Evolutionary conservation across 2,113 vertebrate genomes (phyloP).

Genomic region (Phoenicopterus ruber): DNA sequence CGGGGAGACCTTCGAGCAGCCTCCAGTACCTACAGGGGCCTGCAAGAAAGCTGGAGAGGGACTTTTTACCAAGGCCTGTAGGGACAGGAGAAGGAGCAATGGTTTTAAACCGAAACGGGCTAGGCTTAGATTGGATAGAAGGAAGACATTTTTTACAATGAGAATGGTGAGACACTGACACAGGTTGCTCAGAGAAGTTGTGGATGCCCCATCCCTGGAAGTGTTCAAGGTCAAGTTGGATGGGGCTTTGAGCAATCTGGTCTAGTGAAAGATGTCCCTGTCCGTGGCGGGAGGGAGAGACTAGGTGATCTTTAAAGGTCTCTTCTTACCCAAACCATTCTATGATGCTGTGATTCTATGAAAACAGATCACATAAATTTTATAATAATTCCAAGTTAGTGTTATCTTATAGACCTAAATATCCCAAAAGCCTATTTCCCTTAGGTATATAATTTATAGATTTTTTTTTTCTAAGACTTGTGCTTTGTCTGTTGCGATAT

Average conservation of each 20-base stretch:
- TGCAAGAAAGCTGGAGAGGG: neutral
- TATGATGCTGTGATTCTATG: neutral
- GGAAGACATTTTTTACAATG: neutral
- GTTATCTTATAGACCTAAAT: neutral
- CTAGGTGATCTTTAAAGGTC: neutral
- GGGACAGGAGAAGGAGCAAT: neutral
- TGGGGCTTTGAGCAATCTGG: neutral
- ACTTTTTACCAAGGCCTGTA: neutral
- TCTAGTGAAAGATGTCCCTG: neutral
- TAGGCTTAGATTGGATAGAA: neutral
- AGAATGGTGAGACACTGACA: neutral
- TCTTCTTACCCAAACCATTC: neutral
- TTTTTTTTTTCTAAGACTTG: neutral
- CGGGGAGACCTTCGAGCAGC: neutral
- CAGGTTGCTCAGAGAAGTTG: neutral
- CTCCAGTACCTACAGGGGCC: neutral
- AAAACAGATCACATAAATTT: neutral
- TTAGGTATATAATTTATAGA: neutral
- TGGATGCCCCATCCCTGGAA: neutral
- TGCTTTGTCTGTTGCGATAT: neutral
- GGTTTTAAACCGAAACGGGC: neutral
- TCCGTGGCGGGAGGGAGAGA: accelerated
- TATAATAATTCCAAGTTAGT: neutral
- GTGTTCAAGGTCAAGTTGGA: neutral
- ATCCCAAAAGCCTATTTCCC: neutral